A percentile compares a stretch with the other conserved stretches of the same genome.
Conservation (phyloP, 2,888 invertebrate genomes). For the Philaethria dido region DNA sequence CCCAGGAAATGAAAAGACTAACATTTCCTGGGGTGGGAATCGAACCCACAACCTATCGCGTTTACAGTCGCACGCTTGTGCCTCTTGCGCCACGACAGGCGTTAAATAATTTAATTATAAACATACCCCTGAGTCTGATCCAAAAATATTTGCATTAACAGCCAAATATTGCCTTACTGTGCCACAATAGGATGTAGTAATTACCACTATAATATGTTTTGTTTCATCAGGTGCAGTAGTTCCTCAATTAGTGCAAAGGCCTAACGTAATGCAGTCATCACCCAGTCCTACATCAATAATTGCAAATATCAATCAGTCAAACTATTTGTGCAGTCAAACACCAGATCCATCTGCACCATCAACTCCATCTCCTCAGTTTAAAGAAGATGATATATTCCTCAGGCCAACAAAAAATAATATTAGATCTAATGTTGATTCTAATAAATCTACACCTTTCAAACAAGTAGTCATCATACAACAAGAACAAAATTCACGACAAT, state of each 20-base stretch:
- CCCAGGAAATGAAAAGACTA: too few species aligned
- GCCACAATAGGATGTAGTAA: too few species aligned
- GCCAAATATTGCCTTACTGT: too few species aligned
- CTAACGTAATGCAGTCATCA: conserved; percentile 70
- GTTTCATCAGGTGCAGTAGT: conserved; percentile 58
- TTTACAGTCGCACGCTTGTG: too few species aligned
- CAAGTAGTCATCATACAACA: conserved; percentile 65
- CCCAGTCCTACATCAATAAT: conserved; percentile 80
- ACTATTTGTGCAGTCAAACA: conserved; percentile 70
- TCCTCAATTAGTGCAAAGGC: conserved; percentile 62
- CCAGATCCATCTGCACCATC: conserved; percentile 51
- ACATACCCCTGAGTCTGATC: too few species aligned
- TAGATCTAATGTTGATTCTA: conserved; percentile 40
- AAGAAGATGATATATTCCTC: conserved; percentile 52
- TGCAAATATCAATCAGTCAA: conserved; percentile 76
- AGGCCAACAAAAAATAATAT: conserved; percentile 53
- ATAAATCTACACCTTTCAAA: conserved; percentile 57
- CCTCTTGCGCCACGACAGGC: too few species aligned
- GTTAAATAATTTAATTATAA: too few species aligned
- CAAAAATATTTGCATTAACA: too few species aligned
- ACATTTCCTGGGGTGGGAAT: too few species aligned
- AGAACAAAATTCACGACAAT: conserved; percentile 39
- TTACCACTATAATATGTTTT: neutral
- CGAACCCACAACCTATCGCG: too few species aligned
- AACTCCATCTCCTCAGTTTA: conserved; percentile 41